Base-by-base conservation (phyloP, 1,140 invertebrate genomes). In the Pseudomyrmex pallidus region DNA sequence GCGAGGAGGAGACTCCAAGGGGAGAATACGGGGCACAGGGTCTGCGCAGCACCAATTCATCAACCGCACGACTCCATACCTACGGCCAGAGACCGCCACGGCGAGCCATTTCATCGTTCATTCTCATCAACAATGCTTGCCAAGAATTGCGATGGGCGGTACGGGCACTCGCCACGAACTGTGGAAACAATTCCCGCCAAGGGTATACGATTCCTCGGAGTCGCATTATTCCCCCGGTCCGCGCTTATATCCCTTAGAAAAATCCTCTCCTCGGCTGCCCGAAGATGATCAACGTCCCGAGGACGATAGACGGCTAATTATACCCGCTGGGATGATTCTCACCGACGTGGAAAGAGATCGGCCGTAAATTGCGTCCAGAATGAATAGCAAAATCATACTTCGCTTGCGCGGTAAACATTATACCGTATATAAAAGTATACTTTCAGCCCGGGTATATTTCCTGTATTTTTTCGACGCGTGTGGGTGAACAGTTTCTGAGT, bases 91-190 rank as follows among this genome's bases (percentile, higher is more conserved):
- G 86, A 74, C 85, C 74, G 62, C 86, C 87, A 64, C n/a, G 84
- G 74, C 74, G 82, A 80, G 87, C 85, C 90, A 86, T 90, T 90
- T 89, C 89, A 89, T 90, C 90, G 91, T 92, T 92, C 91, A 89
- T 91, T 87, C 90, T 91, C 91, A 91, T 91, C 91, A 91, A 91
- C 88, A 91, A 90, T 90, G 90, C 89, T 91, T 90, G 91, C 89
- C 86, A 88, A 89, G 87, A 91, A 89, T 90, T 87, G 76, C 64
- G 73, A 73, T 62, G 85, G 86, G 77, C 62, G 82, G 80, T 52
- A 56, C 35, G 7, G 70, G 9, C 35, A 35, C 63, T 72, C 84
- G 67, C 77, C 50, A 48, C 64, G 80, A 72, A 82, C 73, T 82
- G 77, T 59, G 73, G 76, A 89, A 89, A 89, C 87, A 89, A 88